Percentiles rank a stretch among this genome's conserved stretches.
These are phyloP conservation scores for Antennarius striatus DNA, from an alignment of 2,113 vertebrate species.

Conservation along the genomic window DNA sequence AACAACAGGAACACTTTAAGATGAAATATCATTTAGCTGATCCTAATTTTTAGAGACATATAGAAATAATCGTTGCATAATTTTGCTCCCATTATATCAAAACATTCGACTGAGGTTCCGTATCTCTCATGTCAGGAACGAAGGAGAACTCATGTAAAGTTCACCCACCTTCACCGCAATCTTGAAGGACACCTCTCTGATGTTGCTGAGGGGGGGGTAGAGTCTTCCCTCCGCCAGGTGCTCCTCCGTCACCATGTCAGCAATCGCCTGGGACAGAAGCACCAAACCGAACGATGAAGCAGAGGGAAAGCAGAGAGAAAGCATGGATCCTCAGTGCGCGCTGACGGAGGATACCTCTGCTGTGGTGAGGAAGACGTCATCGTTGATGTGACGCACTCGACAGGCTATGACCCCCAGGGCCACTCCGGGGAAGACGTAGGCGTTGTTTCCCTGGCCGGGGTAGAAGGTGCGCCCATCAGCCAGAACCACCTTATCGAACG, in stretches of 20 bases:
- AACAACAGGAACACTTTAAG: no score
- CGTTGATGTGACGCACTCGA: slow-evolving; percentile 90
- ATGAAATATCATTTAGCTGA: no score
- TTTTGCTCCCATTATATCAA: no score
- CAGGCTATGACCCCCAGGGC: slow-evolving; percentile 91
- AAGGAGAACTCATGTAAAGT: no score
- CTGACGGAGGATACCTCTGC: slow-evolving; percentile 83
- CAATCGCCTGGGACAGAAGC: slow-evolving; percentile 81
- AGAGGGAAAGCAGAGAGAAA: not conserved
- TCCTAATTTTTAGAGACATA: no score
- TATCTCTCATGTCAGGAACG: no score
- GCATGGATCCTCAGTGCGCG: not conserved
- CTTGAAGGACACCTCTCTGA: slow-evolving; percentile 95
- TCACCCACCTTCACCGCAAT: slow-evolving; percentile 90
- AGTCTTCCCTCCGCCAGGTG: slow-evolving; percentile 91
- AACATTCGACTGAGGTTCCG: no score
- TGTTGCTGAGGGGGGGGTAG: slow-evolving; percentile 90
- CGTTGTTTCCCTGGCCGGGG: slow-evolving; percentile 97
- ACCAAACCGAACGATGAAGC: not conserved
- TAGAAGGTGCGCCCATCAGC: slow-evolving; percentile 88
- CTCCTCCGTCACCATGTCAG: slow-evolving; percentile 90
- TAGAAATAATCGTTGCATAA: no score
- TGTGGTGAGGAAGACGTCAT: slow-evolving; percentile 93
- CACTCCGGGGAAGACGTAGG: slow-evolving; percentile 96
- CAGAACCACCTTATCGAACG: slow-evolving; percentile 90